Conservation (phyloP, 2,888 invertebrate species). For the Agelastica alni region DNA sequence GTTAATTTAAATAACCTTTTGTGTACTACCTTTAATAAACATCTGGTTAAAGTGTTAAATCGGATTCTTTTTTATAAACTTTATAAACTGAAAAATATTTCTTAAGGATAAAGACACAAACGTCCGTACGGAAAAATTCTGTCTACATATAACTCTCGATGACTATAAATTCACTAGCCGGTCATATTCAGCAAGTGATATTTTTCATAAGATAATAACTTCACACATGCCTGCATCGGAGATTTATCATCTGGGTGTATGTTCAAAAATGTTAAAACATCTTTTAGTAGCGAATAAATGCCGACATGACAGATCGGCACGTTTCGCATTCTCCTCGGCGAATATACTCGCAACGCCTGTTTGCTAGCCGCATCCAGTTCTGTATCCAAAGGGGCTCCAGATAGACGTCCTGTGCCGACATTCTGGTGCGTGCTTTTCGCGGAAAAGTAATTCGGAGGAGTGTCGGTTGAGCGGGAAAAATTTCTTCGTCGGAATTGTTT, state of each 20-base stretch:
- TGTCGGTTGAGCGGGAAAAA: conserved; percentile 7
- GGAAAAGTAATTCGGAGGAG: conserved; percentile 13
- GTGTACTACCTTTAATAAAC: no score
- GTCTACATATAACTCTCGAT: no score
- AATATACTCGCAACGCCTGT: conserved; percentile 30
- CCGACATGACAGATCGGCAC: conserved; percentile 40
- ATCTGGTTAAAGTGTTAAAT: no score
- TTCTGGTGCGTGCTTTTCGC: conserved; percentile 9
- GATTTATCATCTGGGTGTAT: conserved; percentile 20
- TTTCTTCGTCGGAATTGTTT: background rate
- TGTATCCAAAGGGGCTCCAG: conserved; percentile 31
- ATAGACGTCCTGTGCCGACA: conserved; percentile 29
- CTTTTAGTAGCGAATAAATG: conserved; percentile 33
- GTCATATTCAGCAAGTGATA: conserved; percentile 4
- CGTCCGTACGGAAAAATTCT: no score
- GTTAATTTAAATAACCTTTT: no score
- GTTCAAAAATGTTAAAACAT: conserved; percentile 23
- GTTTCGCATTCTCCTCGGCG: conserved; percentile 35
- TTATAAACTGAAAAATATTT: no score
- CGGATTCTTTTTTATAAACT: no score
- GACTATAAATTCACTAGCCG: background rate
- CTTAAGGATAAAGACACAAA: no score
- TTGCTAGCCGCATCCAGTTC: conserved; percentile 38
- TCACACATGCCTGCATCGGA: conserved; percentile 14
- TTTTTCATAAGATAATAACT: conserved; percentile 23